Evolutionary conservation across 2,888 invertebrate species (phyloP).

Genomic region (Luffia ferchaultella): DNA sequence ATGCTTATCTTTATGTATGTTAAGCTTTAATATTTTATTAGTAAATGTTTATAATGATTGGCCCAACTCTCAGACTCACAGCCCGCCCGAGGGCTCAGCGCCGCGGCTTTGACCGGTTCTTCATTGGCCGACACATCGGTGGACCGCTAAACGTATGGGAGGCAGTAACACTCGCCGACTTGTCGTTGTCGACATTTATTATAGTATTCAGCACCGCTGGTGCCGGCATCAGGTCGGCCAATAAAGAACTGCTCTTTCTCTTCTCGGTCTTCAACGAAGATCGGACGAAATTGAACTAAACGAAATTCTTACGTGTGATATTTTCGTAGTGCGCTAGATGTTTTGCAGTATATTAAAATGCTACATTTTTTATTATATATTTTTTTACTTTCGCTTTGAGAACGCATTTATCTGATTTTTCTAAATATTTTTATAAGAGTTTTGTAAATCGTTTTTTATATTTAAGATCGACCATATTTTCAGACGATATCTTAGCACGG

Average conservation of each 20-base stretch:
- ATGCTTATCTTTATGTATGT: constrained; percentile 68
- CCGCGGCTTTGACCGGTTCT: neutral
- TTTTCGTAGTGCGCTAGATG: constrained; percentile 50
- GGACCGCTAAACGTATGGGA: too few relatives aligned
- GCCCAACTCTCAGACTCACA: constrained; percentile 33
- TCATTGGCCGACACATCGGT: too few relatives aligned
- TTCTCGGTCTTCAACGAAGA: constrained; percentile 4
- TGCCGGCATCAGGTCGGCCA: constrained; percentile 19
- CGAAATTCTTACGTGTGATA: constrained; percentile 52
- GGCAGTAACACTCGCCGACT: too few relatives aligned
- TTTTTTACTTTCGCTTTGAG: constrained; percentile 35
- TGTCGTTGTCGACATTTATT: too few relatives aligned
- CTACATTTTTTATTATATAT: constrained; percentile 35
- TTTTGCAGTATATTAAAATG: constrained; percentile 41
- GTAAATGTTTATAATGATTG: constrained; percentile 59
- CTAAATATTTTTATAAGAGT: neutral
- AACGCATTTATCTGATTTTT: constrained; percentile 28
- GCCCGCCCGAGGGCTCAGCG: constrained; percentile 13
- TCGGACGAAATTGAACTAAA: constrained; percentile 16
- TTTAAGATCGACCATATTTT: neutral
- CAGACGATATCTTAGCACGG: neutral
- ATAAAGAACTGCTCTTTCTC: constrained; percentile 18
- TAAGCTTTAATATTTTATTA: constrained; percentile 68
- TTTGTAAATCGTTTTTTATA: neutral
- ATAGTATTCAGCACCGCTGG: constrained; percentile 20